Evolutionary conservation across 2,797 vertebrate species (phyloP).

Genomic region (Phrynocephalus forsythii): DNA sequence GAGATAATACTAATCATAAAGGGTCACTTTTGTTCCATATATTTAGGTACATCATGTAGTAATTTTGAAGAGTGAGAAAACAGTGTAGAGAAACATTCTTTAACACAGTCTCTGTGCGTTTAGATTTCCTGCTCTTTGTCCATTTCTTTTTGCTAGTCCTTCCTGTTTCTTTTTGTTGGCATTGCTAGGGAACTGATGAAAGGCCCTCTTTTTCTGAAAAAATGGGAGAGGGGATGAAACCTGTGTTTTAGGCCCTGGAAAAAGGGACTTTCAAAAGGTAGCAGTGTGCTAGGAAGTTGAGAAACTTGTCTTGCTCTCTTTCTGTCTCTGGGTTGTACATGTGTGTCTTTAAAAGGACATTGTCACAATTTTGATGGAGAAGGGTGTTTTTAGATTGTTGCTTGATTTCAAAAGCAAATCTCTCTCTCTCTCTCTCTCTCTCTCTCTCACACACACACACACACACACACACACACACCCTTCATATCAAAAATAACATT

Average conservation of each 20-base stretch:
- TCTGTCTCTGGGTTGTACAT: not conserved
- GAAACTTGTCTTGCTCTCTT: not conserved
- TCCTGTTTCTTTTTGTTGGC: not conserved
- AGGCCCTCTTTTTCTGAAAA: not conserved
- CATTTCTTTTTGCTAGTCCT: not conserved
- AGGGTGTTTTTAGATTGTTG: not conserved
- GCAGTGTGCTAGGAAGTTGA: not conserved
- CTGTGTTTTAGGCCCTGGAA: too few species aligned
- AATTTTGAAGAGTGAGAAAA: not conserved
- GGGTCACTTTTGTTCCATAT: not conserved
- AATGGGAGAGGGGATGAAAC: too few species aligned
- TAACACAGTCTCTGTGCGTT: too few species aligned
- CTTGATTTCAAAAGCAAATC: not conserved
- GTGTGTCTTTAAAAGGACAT: not conserved
- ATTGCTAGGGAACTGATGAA: not conserved
- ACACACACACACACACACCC: not conserved
- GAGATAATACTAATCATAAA: too few species aligned
- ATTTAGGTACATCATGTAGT: not conserved
- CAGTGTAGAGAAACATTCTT: not conserved
- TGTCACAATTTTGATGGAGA: not conserved
- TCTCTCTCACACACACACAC: too few species aligned
- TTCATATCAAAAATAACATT: not conserved
- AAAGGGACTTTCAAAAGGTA: not conserved
- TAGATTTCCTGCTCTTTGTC: not conserved
- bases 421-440: too few species aligned